Evolutionary conservation across 1,140 invertebrate genomes (phyloP), one percentile per base, ranked within the genome.

Genomic region (Lepidostoma basale): DNA sequence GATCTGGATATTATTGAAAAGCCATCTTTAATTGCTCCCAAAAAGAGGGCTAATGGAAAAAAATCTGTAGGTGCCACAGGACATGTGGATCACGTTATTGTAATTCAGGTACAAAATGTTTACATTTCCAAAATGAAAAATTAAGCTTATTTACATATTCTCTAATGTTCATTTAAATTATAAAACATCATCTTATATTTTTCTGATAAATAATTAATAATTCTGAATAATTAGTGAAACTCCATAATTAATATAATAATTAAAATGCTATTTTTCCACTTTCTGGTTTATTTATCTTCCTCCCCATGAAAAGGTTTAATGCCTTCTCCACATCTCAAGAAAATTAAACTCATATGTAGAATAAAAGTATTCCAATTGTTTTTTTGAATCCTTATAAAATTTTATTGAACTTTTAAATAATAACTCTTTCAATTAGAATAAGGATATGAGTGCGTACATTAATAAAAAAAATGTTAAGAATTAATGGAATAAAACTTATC

Each of bases 81-180:
- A 67, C 85, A 86, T 79, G 85, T 86, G 14, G 86, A 87, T 70
- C 85, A 87, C 68, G 85, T 87, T 67, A 85, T 86, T 62, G 82
- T 79, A 74, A 82, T 86, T 49, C 85, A 87, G 80, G 85, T 87
- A 72, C 22, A 25, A 12, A 52, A 12, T 23, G 2, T 49, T 26
- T 5, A 16, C 18, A 49, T 25, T 1, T 45, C 6, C 12, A 33
- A 33, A 33, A 12, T 33, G 30, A 12, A 12, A 6, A 6, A 6
- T 33, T 33, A 33, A 6, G 5, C 5, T 45, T 8, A 5, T 45
- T 14, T 9, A 45, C 6, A 33, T 6, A 33, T 6, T 33, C 5
- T 33, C 5, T 5, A 5, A 33, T 33, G 30, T 5, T 33, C 30
- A 5, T 12, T 33, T 5, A 12, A 33, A 5, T 6, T 33, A 6